Evolutionary conservation across 1,140 invertebrate genomes (phyloP), one percentile per base, ranked within the genome.

Genomic region (Thalassaphorura encarpata): DNA sequence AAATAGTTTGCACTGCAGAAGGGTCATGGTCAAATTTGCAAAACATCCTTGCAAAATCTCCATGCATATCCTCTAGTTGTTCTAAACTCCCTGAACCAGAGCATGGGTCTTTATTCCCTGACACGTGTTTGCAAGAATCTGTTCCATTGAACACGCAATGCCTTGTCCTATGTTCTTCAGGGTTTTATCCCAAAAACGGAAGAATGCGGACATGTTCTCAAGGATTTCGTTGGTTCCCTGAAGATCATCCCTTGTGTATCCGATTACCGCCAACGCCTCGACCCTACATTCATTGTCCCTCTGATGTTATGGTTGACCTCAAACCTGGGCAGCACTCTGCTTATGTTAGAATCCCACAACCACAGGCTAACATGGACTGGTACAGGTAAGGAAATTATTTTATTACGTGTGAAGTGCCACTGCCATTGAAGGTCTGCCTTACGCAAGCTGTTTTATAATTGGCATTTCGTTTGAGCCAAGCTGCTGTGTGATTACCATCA

Each of bases 301-400:
- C 61, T 29, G 74, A 78, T 64, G 33, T 64, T 0, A 43, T 60
- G 36, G 76, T 80, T 23, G 71, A 76, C 33, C 69, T 84, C 29
- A 75, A 76, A 18, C 61, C 69, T 15, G 73, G 75, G 13, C 75
- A 78, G 53, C 69, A 67, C 26, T 76, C 71, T 16, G 72, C 77
- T 31, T 69, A 76, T 54, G 76, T 84, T 31, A 74, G 74, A 18
- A 77, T 84, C 28, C 75, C 80, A 3, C 75, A 77, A 54, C 83
- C 83, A 0, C 76, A 78, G 66, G 79, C 82, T 16, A 84, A 83
- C 69, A 73, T 83, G 65, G 77, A 83, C 67, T 82, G 77, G 72
- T 75, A 75, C 70, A 77, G 76, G 75, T 78, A 70, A 66, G 66
- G 8, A 8, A 36, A n/a, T n/a, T n/a, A n/a, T n/a, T n/a, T n/a